Percentiles rank a stretch among this genome's conserved stretches.
Evolutionary conservation across 2,113 vertebrate species (phyloP).

Genomic region (Ornithorhynchus anatinus): DNA sequence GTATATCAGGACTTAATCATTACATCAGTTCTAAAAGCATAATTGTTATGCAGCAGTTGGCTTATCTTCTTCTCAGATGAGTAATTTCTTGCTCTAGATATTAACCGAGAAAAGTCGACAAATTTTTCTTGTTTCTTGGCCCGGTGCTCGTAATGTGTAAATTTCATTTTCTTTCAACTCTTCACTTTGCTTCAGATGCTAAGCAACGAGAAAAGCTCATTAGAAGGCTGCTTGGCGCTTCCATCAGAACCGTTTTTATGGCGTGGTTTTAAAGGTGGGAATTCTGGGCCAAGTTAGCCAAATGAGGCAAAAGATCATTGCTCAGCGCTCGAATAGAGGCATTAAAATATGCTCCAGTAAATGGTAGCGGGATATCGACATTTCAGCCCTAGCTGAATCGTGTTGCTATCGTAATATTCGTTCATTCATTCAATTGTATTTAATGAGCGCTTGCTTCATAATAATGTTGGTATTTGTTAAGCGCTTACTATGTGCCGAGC

Average conservation of each 20-base stretch:
- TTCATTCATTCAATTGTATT: too few relatives aligned
- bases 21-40: background rate
- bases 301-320: conserved; percentile 52
- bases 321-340: conserved; percentile 1
- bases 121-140: background rate
- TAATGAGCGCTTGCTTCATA: too few relatives aligned
- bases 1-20: background rate
- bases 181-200: conserved; percentile 28
- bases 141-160: conserved; percentile 21
- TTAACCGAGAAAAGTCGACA: background rate
- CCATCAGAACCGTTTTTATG: conserved; percentile 32
- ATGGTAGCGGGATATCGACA: conserved; percentile 41
- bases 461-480: too few relatives aligned
- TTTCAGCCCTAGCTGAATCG: background rate
- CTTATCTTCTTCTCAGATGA: conserved; percentile 2
- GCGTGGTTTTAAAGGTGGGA: conserved; percentile 31
- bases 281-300: conserved; percentile 48
- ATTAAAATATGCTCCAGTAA: conserved; percentile 27
- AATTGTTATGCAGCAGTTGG: background rate
- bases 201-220: conserved; percentile 26
- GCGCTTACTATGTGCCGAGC: too few relatives aligned
- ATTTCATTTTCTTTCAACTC: conserved; percentile 29
- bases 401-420: too few relatives aligned
- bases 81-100: background rate
- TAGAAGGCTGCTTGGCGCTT: background rate